Conservation (phyloP, 2,888 invertebrate genomes). For the Diaperis boleti region DNA sequence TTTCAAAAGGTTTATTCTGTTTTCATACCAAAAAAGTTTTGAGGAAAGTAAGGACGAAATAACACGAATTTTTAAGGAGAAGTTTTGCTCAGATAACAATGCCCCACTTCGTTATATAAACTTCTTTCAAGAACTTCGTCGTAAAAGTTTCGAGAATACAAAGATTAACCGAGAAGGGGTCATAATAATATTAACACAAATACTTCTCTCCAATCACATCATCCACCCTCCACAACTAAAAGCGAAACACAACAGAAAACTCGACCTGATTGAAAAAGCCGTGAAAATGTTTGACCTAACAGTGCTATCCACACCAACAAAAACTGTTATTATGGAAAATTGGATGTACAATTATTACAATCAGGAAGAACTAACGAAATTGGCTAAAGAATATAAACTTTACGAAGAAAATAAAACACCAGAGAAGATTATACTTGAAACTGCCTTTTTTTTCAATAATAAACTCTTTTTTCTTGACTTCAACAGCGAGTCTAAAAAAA, state of each 20-base stretch:
- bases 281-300: neutral
- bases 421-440: neutral
- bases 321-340: neutral
- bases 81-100: neutral
- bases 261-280: neutral
- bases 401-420: neutral
- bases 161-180: neutral
- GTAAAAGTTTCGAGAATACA: neutral
- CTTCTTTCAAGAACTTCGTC: neutral
- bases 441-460: neutral
- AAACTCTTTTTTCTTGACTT: neutral
- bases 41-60: neutral
- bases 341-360: neutral
- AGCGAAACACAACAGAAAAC: neutral
- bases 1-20: neutral
- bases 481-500: neutral
- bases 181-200: neutral
- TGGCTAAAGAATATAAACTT: neutral
- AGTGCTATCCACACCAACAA: neutral
- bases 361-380: neutral
- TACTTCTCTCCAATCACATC: neutral
- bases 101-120: neutral
- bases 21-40: neutral
- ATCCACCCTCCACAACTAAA: neutral
- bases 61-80: neutral